Conservation (phyloP, 1,140 invertebrate genomes). For the Metaphire vulgaris region DNA sequence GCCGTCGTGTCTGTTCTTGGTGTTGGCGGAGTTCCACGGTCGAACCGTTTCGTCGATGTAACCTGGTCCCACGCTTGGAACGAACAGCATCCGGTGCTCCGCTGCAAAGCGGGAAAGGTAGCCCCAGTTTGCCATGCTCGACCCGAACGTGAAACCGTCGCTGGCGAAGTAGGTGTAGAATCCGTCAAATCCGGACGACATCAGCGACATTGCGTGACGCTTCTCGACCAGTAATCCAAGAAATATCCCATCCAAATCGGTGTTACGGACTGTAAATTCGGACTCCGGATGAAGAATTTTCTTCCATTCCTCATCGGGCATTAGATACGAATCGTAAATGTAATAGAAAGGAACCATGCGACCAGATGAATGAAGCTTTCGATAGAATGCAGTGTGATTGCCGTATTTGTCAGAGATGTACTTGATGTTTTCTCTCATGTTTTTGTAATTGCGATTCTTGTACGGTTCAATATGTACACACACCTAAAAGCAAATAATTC, state of each 20-base stretch:
- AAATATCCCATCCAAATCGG: constrained; percentile 53
- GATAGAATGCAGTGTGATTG: constrained; percentile 53
- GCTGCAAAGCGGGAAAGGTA: constrained; percentile 43
- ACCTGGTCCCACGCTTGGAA: constrained; percentile 55
- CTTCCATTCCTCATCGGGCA: constrained; percentile 43
- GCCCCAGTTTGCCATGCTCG: constrained; percentile 51
- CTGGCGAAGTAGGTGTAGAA: constrained; percentile 57
- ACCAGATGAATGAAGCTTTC: constrained; percentile 30
- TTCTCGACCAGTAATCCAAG: constrained; percentile 52
- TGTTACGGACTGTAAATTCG: constrained; percentile 43
- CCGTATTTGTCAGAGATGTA: constrained; percentile 53
- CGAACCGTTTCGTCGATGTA: constrained; percentile 54
- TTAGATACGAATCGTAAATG: constrained; percentile 54
- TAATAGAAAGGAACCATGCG: constrained; percentile 52
- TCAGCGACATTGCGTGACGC: constrained; percentile 38
- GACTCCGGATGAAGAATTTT: constrained; percentile 42
- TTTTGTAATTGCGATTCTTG: constrained; percentile 44
- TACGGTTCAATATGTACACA: constrained; percentile 56
- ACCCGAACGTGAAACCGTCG: constrained; percentile 54
- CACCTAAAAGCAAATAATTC: constrained; percentile 37
- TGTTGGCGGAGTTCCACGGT: constrained; percentile 54
- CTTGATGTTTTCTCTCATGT: constrained; percentile 42
- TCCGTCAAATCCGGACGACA: constrained; percentile 53
- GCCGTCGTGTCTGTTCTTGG: constrained; percentile 47
- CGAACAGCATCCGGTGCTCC: constrained; percentile 49